These are phyloP conservation scores for Eupithecia inturbata DNA, from an alignment of 2,888 invertebrate genomes.

Conservation along the genomic window DNA sequence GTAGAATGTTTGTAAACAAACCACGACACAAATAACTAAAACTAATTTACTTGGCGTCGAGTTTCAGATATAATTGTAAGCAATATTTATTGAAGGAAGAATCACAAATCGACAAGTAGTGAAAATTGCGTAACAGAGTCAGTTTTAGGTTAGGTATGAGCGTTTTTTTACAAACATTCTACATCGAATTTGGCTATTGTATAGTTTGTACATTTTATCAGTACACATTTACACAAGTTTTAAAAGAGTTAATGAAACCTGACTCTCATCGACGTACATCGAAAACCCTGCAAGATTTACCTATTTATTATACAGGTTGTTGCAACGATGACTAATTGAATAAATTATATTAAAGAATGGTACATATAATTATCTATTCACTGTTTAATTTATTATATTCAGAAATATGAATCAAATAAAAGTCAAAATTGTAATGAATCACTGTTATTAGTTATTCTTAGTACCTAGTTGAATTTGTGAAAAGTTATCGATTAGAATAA, in stretches of 20 bases:
- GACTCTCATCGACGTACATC: neutral
- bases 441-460: neutral
- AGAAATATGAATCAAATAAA: neutral
- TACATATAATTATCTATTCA: no score
- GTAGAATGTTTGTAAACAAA: no score
- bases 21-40: no score
- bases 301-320: neutral
- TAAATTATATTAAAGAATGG: no score
- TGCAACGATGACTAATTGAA: neutral
- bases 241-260: neutral
- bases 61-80: no score
- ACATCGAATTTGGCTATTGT: no score
- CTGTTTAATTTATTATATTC: neutral
- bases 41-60: no score
- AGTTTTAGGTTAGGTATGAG: no score
- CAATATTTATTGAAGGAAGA: no score
- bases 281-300: neutral
- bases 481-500: conserved; percentile 6
- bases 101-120: no score
- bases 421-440: neutral
- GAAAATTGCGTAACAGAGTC: no score
- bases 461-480: neutral
- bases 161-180: no score
- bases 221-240: neutral
- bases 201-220: neutral